A percentile compares a stretch with the other conserved stretches of the same genome.
Conservation (phyloP, 2,888 invertebrate genomes). For the Andrena dorsata region DNA sequence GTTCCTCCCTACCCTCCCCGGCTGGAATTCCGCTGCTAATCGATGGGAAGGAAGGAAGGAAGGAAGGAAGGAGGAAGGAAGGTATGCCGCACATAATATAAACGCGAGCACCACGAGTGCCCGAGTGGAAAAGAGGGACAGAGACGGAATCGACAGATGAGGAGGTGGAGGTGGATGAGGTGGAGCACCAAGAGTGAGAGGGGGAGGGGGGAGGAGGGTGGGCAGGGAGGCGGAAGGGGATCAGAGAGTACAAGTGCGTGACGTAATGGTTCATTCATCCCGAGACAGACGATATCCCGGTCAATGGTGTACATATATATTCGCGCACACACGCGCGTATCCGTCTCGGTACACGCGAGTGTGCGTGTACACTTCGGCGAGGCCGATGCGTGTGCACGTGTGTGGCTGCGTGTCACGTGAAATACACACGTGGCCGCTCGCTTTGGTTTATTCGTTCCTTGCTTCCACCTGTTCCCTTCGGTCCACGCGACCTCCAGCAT, state of each 20-base stretch:
- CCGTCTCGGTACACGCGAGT: constrained; percentile 22
- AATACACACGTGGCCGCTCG: constrained; percentile 47
- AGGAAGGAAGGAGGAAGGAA: constrained; percentile 60
- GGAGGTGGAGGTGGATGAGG: constrained; percentile 68
- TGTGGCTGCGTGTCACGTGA: constrained; percentile 47
- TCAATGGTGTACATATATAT: constrained; percentile 81
- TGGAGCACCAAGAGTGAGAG: constrained; percentile 51
- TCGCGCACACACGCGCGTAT: constrained; percentile 19
- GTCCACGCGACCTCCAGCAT: neutral
- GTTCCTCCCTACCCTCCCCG: constrained; percentile 48
- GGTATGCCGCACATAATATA: constrained; percentile 72
- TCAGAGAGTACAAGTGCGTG: constrained; percentile 83
- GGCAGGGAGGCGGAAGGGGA: constrained; percentile 71
- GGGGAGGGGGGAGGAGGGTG: constrained; percentile 27
- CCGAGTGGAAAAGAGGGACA: constrained; percentile 60
- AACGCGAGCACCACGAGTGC: constrained; percentile 76
- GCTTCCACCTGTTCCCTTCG: constrained; percentile 51
- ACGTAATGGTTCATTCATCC: constrained; percentile 84
- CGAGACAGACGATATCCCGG: constrained; percentile 83
- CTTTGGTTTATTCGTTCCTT: constrained; percentile 54
- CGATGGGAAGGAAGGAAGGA: constrained; percentile 73
- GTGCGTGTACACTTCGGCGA: constrained; percentile 5
- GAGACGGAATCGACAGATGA: constrained; percentile 64
- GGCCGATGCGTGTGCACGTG: neutral
- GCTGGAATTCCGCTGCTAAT: constrained; percentile 77